These are phyloP conservation scores for Phoxinus phoxinus DNA, from an alignment of 2,113 vertebrate genomes.

Conservation along the genomic window DNA sequence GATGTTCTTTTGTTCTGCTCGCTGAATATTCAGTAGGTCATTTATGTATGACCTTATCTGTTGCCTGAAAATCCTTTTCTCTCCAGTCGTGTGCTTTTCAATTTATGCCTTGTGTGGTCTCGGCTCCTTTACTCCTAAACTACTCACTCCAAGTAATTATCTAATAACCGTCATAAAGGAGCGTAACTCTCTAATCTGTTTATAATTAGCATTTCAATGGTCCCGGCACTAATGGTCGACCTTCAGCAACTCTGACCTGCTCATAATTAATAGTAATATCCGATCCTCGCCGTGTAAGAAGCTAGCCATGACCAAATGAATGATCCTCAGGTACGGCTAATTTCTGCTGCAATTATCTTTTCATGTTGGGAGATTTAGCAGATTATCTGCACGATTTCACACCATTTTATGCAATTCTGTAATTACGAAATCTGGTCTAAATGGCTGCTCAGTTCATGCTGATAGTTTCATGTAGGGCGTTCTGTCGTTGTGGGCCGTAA, in stretches of 20 bases:
- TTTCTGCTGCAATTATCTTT: conserved; percentile 99
- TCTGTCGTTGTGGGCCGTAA: conserved; percentile 18
- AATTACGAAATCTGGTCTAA: conserved; percentile 88
- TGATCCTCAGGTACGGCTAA: conserved; percentile 99
- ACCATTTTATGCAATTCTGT: conserved; percentile 90
- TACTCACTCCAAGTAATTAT: conserved; percentile 91
- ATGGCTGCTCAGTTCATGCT: conserved; percentile 82
- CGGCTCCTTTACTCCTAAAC: conserved; percentile 78
- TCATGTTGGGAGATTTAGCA: conserved; percentile 99
- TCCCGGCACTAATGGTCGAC: conserved; percentile 97
- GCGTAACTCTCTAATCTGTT: conserved; percentile 99
- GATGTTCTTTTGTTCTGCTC: neutral
- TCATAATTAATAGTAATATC: conserved; percentile 99
- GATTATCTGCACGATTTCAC: conserved; percentile 99
- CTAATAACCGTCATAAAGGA: conserved; percentile 95
- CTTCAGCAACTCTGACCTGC: conserved; percentile 99
- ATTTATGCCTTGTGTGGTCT: conserved; percentile 70
- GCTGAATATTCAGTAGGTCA: neutral
- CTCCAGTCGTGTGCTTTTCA: neutral
- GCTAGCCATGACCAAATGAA: conserved; percentile 99
- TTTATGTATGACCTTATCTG: neutral
- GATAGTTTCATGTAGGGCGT: neutral
- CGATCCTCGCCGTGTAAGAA: conserved; percentile 95
- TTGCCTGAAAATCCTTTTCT: neutral
- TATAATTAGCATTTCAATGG: conserved; percentile 99